Base-by-base conservation (phyloP, 2,797 vertebrate species). In the Megalops cyprinoides region DNA sequence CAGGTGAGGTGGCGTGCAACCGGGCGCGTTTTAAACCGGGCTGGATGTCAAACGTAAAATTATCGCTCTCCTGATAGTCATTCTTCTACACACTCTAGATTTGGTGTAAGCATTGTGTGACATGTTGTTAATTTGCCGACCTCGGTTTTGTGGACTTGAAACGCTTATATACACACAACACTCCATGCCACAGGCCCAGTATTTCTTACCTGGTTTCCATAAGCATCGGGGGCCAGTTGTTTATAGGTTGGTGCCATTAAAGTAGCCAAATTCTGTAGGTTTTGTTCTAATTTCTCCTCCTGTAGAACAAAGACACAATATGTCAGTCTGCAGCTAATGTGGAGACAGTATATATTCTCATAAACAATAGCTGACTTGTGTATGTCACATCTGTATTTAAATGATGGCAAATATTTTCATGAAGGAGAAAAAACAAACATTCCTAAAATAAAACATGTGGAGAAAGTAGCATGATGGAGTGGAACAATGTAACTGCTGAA, bases 171-270 rank as follows among this genome's bases (percentile, higher is more conserved):
- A 12, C 10, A 31, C 10, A 31, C 10, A 65, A 49, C 9, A 31
- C 14, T 80, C 9, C 9, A 78, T 58, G 0, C 51, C 37, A 28
- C 76, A 62, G 82, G 23, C 78, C 4, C 9, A 79, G 0, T 83
- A 85, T 78, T 81, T 53, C 88, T 84, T 89, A 99, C 98, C 96
- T 99, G 98, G 92, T 99, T 99, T 87, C 89, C 90, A 89, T 98
- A 99, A 6, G 98, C 98, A 86, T 99, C 98, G 0, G 98, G 98
- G 84, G 98, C 98, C 88, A 99, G 91, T 46, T 93, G 94, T 94
- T 98, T 98, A 89, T 99, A 99, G 60, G 94, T 91, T 1, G 98
- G 98, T 75, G 87, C 97, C 91, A 99, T 92, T 77, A 96, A 80
- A 42, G 96, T 98, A 87, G 98, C 96, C 86, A 99, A 89, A 82